Evolutionary conservation across 2,113 vertebrate genomes (phyloP).

Genomic region (Hippoglossus stenolepis): DNA sequence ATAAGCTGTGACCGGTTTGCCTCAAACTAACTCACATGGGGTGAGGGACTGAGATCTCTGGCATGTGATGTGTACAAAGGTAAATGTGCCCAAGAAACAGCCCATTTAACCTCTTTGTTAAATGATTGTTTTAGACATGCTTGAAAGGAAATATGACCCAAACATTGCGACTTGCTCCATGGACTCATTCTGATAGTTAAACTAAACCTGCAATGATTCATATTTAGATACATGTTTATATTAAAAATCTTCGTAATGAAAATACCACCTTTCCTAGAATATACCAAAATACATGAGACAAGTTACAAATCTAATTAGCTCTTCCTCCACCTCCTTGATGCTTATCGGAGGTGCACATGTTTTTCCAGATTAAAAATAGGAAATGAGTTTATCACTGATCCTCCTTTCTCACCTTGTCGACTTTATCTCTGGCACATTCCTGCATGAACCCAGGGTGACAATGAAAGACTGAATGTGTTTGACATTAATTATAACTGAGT

Average conservation of each 20-base stretch:
- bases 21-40: constrained; percentile 19
- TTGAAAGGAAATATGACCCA: too few species aligned
- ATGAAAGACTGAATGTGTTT: constrained; percentile 11
- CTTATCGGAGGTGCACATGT: constrained; percentile 2
- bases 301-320: neutral
- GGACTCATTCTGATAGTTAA: too few species aligned
- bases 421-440: constrained; percentile 10
- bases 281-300: neutral
- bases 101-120: too few species aligned
- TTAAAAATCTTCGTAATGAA: too few species aligned
- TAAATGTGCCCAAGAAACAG: neutral
- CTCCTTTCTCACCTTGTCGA: constrained; percentile 32
- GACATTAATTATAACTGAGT: constrained; percentile 39
- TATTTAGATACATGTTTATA: too few species aligned
- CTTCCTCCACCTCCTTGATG: neutral
- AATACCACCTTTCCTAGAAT: too few species aligned
- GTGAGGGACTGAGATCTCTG: constrained; percentile 7
- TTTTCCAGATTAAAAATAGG: constrained; percentile 4
- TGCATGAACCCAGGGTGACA: constrained; percentile 12
- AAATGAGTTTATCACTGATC: constrained; percentile 11
- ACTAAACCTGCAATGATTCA: too few species aligned
- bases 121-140: too few species aligned
- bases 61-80: neutral
- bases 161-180: too few species aligned
- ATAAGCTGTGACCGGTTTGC: constrained; percentile 37